These are phyloP conservation scores for Aldrovandia affinis DNA, from an alignment of 2,797 vertebrate genomes.

Conservation along the genomic window DNA sequence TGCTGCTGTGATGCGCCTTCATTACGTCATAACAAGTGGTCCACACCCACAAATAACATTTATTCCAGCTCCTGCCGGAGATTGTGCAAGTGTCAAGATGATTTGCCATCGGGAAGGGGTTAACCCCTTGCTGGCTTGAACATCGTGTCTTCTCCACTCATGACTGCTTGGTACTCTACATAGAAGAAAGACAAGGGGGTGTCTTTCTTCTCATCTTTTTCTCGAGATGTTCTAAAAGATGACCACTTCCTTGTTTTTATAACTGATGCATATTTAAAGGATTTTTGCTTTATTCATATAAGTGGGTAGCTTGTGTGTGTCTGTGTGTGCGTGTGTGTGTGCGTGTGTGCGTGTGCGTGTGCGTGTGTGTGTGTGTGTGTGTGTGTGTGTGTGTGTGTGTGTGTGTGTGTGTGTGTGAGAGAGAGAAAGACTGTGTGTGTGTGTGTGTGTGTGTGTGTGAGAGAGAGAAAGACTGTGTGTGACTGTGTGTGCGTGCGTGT, in stretches of 20 bases:
- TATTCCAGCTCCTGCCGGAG: not conserved
- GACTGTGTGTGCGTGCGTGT: conserved; percentile 1
- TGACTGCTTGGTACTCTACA: too few relatives aligned
- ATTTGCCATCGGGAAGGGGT: not conserved
- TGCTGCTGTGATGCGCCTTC: not conserved
- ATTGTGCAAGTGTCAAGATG: not conserved
- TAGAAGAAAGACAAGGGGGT: too few relatives aligned
- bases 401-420: conserved; percentile 24
- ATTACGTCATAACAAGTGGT: not conserved
- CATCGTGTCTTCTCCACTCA: not conserved
- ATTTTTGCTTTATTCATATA: not conserved
- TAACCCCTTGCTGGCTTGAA: not conserved
- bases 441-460: not conserved
- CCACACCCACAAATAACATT: not conserved
- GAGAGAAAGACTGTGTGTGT: too few relatives aligned
- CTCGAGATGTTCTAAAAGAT: too few relatives aligned
- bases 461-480: too few relatives aligned
- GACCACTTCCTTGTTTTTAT: not conserved
- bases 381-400: conserved; percentile 11
- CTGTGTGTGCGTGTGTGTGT: conserved; percentile 32
- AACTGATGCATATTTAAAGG: too few relatives aligned
- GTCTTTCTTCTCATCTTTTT: too few relatives aligned
- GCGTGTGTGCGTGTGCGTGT: not conserved
- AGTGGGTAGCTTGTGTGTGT: not conserved
- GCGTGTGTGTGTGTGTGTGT: conserved; percentile 33